Evolutionary conservation across 2,797 vertebrate genomes (phyloP).

Genomic region (Gymnodraco acuticeps): DNA sequence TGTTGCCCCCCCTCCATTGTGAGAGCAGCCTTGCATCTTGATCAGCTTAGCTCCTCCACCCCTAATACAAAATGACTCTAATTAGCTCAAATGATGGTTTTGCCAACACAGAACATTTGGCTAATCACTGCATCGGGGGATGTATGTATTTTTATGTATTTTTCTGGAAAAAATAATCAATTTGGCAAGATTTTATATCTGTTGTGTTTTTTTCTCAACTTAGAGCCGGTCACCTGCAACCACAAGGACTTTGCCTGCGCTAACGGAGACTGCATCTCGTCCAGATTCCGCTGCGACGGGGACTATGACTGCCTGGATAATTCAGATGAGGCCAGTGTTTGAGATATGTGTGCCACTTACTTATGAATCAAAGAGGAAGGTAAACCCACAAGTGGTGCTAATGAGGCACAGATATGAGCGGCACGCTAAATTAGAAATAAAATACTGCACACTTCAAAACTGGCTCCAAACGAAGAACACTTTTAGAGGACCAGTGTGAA

Average conservation of each 20-base stretch:
- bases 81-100: conserved; percentile 64
- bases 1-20: conserved; percentile 42
- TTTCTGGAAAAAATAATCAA: conserved; percentile 12
- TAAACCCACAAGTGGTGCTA: conserved; percentile 12
- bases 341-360: conserved; percentile 16
- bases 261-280: conserved; percentile 96
- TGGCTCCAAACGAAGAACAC: neutral
- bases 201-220: conserved; percentile 18
- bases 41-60: conserved; percentile 63
- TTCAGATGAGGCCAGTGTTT: conserved; percentile 92
- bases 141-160: conserved; percentile 18
- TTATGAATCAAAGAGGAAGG: conserved; percentile 16
- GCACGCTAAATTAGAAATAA: conserved; percentile 4
- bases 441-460: neutral
- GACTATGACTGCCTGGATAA: conserved; percentile 97
- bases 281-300: conserved; percentile 96
- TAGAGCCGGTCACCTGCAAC: conserved; percentile 96
- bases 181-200: conserved; percentile 21
- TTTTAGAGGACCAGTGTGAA: neutral
- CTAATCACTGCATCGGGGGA: conserved; percentile 26
- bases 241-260: conserved; percentile 95
- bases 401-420: conserved; percentile 23
- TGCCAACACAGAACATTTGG: conserved; percentile 48
- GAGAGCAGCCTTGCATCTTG: conserved; percentile 62
- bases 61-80: conserved; percentile 69